These are phyloP conservation scores for Nerophis lumbriciformis DNA, from an alignment of 2,113 vertebrate genomes.

Conservation along the genomic window DNA sequence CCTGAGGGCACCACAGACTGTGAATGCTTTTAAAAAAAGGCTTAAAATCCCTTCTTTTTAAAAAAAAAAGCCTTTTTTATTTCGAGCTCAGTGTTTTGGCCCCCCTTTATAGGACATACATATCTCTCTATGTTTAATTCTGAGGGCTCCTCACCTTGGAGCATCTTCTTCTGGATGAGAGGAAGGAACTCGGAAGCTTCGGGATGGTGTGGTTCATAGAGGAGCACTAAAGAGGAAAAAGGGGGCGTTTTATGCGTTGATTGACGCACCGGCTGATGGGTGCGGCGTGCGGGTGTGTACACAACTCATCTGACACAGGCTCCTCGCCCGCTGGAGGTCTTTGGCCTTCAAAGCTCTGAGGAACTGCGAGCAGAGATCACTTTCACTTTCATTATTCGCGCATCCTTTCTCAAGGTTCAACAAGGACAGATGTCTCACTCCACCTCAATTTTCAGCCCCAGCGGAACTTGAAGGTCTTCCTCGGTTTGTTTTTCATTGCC, in stretches of 20 bases:
- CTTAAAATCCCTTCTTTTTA: too few relatives aligned
- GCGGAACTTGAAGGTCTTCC: constrained; percentile 57
- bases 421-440: constrained; percentile 10
- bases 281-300: constrained; percentile 33
- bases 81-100: too few relatives aligned
- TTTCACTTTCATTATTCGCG: neutral
- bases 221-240: constrained; percentile 67
- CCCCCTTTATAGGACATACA: too few relatives aligned
- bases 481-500: constrained; percentile 29
- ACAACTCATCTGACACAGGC: constrained; percentile 83
- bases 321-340: constrained; percentile 70
- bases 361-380: constrained; percentile 69
- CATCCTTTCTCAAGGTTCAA: neutral
- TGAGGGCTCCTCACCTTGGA: constrained; percentile 56
- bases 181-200: constrained; percentile 75
- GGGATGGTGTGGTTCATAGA: constrained; percentile 78
- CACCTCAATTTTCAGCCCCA: constrained; percentile 73
- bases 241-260: constrained; percentile 2
- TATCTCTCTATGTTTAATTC: neutral
- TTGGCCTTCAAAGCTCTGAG: constrained; percentile 73
- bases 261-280: constrained; percentile 3
- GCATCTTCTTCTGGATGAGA: constrained; percentile 75
- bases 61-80: too few relatives aligned
- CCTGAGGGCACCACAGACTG: too few relatives aligned
- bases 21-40: too few relatives aligned